phyloP scores from a whole-genome alignment of 2,797 vertebrate species.

The Sebastes matsubarae region DNA sequence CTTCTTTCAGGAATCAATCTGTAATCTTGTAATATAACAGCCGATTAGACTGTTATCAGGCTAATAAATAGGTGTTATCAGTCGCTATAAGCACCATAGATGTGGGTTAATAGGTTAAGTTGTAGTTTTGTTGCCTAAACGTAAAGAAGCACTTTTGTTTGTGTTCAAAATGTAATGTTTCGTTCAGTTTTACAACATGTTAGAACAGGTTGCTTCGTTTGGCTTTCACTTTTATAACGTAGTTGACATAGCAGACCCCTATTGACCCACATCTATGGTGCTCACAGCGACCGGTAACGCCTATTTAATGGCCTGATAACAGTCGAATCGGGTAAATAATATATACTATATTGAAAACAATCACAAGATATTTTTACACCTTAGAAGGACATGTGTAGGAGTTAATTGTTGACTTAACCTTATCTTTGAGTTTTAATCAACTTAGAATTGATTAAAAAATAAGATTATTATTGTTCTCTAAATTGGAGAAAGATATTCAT shows the following conservation, averaged over 20 bases:
- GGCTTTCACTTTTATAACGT: no score
- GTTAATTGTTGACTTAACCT: not conserved
- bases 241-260: no score
- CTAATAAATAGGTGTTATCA: no score
- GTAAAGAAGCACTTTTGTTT: accelerated
- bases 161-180: no score
- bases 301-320: no score
- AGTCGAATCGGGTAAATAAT: accelerated
- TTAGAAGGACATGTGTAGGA: not conserved
- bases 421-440: not conserved
- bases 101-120: no score
- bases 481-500: not conserved
- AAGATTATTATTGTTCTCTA: not conserved
- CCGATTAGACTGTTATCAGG: no score
- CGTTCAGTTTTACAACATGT: no score
- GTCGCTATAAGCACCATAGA: no score
- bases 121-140: no score
- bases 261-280: accelerated
- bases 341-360: not conserved
- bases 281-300: no score
- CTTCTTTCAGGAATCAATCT: not conserved
- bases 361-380: not conserved
- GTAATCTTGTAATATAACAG: not conserved
- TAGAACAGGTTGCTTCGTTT: no score
- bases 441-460: not conserved